These are phyloP conservation scores for Tyrannus savana DNA, from an alignment of 2,113 vertebrate species.

Conservation along the genomic window DNA sequence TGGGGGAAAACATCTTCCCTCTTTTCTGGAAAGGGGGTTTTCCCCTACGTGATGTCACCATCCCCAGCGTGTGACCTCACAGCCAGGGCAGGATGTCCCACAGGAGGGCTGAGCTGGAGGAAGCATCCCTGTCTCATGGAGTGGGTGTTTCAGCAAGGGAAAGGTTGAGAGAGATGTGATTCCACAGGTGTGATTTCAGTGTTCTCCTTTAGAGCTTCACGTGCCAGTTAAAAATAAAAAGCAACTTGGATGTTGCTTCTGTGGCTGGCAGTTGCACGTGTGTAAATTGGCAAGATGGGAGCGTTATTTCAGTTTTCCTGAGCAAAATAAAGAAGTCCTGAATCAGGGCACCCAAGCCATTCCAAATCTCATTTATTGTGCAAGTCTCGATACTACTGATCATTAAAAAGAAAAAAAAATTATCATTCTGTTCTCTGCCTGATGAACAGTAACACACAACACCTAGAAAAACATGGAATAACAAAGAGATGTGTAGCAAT, in stretches of 20 bases:
- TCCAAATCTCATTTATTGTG: not conserved
- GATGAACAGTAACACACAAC: not conserved
- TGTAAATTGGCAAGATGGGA: not conserved
- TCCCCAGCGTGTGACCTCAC: not conserved
- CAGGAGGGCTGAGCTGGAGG: not conserved
- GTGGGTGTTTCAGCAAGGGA: not conserved
- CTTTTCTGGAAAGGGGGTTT: not conserved
- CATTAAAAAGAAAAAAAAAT: not conserved
- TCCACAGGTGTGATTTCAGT: not conserved
- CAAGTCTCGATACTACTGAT: not conserved
- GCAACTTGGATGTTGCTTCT: not conserved
- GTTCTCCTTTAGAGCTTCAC: not conserved
- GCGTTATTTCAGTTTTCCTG: not conserved
- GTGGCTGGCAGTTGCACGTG: rapidly evolving
- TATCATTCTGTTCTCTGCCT: not conserved
- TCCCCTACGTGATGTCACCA: not conserved
- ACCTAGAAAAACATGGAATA: not conserved
- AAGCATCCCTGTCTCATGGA: not conserved
- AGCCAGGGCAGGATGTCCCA: not conserved
- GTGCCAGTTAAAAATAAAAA: not conserved
- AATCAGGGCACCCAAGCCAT: not conserved
- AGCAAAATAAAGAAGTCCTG: not conserved
- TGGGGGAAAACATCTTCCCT: not conserved
- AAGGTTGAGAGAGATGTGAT: not conserved
- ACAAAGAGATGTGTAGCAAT: not conserved